Evolutionary conservation across 2,113 vertebrate species (phyloP).

Genomic region (Opisthocomus hoazin): DNA sequence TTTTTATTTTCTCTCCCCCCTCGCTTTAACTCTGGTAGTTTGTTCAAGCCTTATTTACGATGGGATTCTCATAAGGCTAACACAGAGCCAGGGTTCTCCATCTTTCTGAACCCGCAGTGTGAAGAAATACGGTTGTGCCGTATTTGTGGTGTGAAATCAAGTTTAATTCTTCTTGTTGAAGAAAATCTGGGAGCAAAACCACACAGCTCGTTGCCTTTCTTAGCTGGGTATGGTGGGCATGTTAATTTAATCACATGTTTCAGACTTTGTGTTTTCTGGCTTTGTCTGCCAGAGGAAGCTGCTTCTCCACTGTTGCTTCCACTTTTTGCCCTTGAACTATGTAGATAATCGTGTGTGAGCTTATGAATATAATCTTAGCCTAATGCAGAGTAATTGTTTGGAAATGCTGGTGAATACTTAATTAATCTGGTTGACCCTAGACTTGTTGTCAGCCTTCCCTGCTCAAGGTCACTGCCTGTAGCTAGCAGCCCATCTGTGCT

Average conservation of each 20-base stretch:
- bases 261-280: background rate
- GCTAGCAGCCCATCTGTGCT: background rate
- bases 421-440: slow-evolving; percentile 11
- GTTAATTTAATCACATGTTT: background rate
- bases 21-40: background rate
- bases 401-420: slow-evolving; percentile 3
- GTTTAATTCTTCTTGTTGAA: background rate
- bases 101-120: background rate
- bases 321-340: slow-evolving; percentile 14
- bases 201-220: background rate
- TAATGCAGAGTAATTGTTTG: slow-evolving; percentile 50
- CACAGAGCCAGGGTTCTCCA: background rate
- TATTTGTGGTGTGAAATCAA: background rate
- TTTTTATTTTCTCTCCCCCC: too few species aligned
- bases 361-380: slow-evolving; percentile 43
- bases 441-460: background rate
- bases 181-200: background rate
- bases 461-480: slow-evolving; percentile 25
- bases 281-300: background rate
- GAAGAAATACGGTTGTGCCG: background rate
- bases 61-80: background rate
- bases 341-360: background rate
- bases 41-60: background rate
- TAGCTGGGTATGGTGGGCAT: background rate
- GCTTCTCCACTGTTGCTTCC: background rate